Evolutionary conservation across 2,113 vertebrate species (phyloP).

Genomic region (Bostrychus sinensis): DNA sequence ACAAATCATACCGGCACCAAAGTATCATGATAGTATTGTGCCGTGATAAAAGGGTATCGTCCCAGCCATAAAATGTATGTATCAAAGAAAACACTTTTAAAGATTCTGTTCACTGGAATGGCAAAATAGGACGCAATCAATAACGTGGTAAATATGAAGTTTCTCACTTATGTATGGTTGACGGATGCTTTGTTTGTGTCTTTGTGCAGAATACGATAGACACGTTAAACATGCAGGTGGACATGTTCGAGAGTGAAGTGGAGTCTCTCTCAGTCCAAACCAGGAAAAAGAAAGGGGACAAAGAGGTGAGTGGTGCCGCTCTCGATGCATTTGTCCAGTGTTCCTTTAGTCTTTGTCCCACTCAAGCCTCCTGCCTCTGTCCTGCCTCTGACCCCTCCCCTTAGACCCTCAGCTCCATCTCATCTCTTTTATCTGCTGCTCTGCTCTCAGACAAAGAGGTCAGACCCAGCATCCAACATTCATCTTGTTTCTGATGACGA

Average conservation of each 20-base stretch:
- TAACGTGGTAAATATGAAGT: too few species aligned
- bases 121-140: too few species aligned
- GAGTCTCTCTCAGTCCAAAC: slow-evolving; percentile 91
- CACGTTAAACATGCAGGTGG: slow-evolving; percentile 94
- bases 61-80: too few species aligned
- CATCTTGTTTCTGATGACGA: slow-evolving; percentile 18
- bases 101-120: too few species aligned
- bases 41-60: too few species aligned
- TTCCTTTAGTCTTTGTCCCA: too few species aligned
- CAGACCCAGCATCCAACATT: slow-evolving; percentile 14
- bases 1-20: too few species aligned
- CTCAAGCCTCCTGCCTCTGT: too few species aligned
- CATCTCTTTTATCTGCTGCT: slow-evolving; percentile 19
- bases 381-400: neutral
- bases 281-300: slow-evolving; percentile 91
- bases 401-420: slow-evolving; percentile 9
- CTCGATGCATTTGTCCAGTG: slow-evolving; percentile 24
- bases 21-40: too few species aligned
- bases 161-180: neutral
- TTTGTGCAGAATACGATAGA: slow-evolving; percentile 85
- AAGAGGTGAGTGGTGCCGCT: slow-evolving; percentile 80
- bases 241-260: slow-evolving; percentile 93
- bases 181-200: neutral
- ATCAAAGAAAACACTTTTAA: too few species aligned
- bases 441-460: slow-evolving; percentile 8